These are phyloP conservation scores for human DNA, from an alignment of 2,113 vertebrate genomes.

Conservation along the genomic window DNA sequence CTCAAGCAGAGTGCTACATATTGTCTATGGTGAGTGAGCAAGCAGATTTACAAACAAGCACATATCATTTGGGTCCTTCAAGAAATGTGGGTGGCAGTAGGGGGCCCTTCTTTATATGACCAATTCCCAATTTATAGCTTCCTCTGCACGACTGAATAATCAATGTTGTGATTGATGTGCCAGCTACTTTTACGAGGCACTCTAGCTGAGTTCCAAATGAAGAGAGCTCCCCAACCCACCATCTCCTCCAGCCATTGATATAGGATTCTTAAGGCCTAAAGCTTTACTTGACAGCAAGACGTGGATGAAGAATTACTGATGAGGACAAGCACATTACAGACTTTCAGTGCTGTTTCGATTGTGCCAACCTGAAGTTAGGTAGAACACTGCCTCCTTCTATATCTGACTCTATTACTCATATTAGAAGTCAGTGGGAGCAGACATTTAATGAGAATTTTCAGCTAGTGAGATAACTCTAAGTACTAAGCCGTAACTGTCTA, in stretches of 20 bases:
- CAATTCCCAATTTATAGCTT: not conserved
- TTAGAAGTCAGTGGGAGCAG: not conserved
- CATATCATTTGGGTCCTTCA: not conserved
- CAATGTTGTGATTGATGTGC: not conserved
- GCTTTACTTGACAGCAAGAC: not conserved
- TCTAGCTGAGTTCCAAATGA: not conserved
- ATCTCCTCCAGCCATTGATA: not conserved
- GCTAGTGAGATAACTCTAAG: not conserved
- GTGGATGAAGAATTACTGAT: not conserved
- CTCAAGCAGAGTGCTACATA: not conserved
- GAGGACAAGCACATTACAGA: not conserved
- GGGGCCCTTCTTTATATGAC: not conserved
- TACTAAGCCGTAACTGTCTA: not conserved
- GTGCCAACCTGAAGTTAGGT: not conserved
- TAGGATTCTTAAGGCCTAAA: not conserved
- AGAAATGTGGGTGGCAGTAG: not conserved
- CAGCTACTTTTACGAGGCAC: not conserved
- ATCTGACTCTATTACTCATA: not conserved
- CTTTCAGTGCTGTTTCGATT: not conserved
- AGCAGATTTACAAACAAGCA: not conserved
- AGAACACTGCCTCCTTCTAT: not conserved
- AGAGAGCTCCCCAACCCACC: not conserved
- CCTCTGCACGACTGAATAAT: not conserved
- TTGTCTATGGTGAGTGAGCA: not conserved
- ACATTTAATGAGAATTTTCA: not conserved